A percentile compares a stretch with the other conserved stretches of the same genome.
These are phyloP conservation scores for Notolepis coatsorum DNA, from an alignment of 2,797 vertebrate species.

Conservation along the genomic window DNA sequence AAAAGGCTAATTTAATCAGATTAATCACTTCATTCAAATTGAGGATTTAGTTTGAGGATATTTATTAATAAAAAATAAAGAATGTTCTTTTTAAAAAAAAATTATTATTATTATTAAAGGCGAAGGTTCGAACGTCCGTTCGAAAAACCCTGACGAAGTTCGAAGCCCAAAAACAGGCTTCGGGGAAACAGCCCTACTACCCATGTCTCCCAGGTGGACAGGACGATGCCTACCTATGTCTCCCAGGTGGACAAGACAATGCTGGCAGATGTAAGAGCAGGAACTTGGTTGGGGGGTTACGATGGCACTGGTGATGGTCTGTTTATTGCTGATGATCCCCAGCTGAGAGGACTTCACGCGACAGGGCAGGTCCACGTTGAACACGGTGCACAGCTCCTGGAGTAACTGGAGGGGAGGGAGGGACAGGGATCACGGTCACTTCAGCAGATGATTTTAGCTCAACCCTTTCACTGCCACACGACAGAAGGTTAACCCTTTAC, in stretches of 20 bases:
- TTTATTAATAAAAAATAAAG: too few relatives aligned
- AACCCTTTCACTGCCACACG: too few relatives aligned
- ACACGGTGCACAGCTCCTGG: conserved; percentile 98
- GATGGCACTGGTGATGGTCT: conserved; percentile 89
- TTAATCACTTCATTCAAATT: too few relatives aligned
- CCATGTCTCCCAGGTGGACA: neutral
- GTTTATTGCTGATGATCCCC: conserved; percentile 98
- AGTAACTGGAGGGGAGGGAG: conserved; percentile 81
- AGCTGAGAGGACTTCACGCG: conserved; percentile 97
- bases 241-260: conserved; percentile 99
- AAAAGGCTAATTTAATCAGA: too few relatives aligned
- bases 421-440: neutral
- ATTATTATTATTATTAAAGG: too few relatives aligned
- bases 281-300: conserved; percentile 98
- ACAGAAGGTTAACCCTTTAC: too few relatives aligned
- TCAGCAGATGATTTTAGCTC: too few relatives aligned
- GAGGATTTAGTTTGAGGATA: too few relatives aligned
- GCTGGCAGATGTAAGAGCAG: conserved; percentile 99
- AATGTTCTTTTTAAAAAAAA: too few relatives aligned
- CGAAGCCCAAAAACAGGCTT: too few relatives aligned
- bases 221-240: conserved; percentile 90
- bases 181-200: too few relatives aligned
- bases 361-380: conserved; percentile 97
- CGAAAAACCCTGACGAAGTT: too few relatives aligned
- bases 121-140: neutral